Conservation (phyloP, 2,888 invertebrate species). For the Acronicta psi region DNA sequence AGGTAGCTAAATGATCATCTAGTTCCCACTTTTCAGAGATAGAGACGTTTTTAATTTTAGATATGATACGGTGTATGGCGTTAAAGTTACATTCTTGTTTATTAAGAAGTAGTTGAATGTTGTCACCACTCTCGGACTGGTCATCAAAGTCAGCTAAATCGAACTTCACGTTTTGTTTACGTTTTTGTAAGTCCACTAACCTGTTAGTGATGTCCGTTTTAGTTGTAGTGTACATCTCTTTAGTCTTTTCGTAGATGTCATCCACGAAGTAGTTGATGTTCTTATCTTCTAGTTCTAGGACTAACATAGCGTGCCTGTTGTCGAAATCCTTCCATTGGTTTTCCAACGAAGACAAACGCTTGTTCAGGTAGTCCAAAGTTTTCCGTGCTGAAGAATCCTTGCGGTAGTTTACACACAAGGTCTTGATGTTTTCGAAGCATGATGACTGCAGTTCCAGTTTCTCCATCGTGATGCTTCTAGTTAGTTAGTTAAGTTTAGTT, state of each 20-base stretch:
- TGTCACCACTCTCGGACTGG: not conserved
- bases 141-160: constrained; percentile 1
- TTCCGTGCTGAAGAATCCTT: constrained; percentile 11
- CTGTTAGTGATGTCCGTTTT: constrained; percentile 5
- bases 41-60: constrained; percentile 1
- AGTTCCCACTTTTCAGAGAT: constrained; percentile 14
- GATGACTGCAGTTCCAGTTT: constrained; percentile 11
- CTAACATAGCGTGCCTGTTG: not conserved
- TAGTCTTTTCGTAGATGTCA: constrained; percentile 7
- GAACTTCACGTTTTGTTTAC: constrained; percentile 5
- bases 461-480: constrained; percentile 7
- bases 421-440: constrained; percentile 15
- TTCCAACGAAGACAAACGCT: constrained; percentile 12
- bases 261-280: constrained; percentile 8
- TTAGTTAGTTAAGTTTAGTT: too few relatives aligned
- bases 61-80: constrained; percentile 7
- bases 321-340: constrained; percentile 15
- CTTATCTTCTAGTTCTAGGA: constrained; percentile 16
- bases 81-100: constrained; percentile 20
- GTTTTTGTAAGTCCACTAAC: not conserved
- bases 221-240: constrained; percentile 8
- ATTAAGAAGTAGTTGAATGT: constrained; percentile 8
- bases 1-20: constrained; percentile 3
- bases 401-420: constrained; percentile 10
- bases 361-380: constrained; percentile 10